phyloP scores from a whole-genome alignment of 2,888 invertebrate genomes.

The Diachrysia chrysitis region DNA sequence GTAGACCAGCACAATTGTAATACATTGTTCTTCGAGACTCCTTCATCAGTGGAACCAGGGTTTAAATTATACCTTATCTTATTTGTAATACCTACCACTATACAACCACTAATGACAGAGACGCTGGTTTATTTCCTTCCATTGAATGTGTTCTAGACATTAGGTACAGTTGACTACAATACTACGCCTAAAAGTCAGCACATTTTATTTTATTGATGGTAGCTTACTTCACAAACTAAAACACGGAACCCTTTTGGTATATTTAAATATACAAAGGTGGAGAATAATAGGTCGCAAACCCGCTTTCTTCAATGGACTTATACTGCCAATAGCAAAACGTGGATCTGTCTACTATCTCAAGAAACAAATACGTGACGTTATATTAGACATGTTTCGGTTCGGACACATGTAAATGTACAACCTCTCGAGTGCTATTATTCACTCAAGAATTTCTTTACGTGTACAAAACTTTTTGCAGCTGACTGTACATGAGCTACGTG shows the following conservation, averaged over 20 bases:
- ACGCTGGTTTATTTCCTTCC: conserved; percentile 39
- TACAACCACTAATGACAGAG: conserved; percentile 40
- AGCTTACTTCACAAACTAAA: too few species aligned
- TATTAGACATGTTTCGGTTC: neutral
- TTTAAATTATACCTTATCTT: conserved; percentile 37
- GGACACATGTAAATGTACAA: conserved; percentile 1
- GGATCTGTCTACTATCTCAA: neutral
- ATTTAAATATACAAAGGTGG: too few species aligned
- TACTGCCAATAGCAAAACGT: neutral
- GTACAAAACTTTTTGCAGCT: conserved; percentile 1
- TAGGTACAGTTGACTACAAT: conserved; percentile 13
- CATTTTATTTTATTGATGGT: neutral
- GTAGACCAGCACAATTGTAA: neutral
- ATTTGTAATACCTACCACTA: conserved; percentile 36
- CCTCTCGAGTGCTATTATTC: conserved; percentile 3
- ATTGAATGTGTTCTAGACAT: conserved; percentile 41
- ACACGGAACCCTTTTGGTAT: too few species aligned
- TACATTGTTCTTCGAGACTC: conserved; percentile 19
- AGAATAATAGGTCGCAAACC: too few species aligned
- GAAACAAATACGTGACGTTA: conserved; percentile 2
- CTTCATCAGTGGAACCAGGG: conserved; percentile 33
- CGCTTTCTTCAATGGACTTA: too few species aligned
- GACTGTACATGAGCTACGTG: conserved; percentile 47
- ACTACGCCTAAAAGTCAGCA: neutral
- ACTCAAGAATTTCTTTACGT: conserved; percentile 2